Evolutionary conservation across 2,797 vertebrate genomes (phyloP), one percentile per base, ranked within the genome.

Genomic region (Streptopelia turtur): DNA sequence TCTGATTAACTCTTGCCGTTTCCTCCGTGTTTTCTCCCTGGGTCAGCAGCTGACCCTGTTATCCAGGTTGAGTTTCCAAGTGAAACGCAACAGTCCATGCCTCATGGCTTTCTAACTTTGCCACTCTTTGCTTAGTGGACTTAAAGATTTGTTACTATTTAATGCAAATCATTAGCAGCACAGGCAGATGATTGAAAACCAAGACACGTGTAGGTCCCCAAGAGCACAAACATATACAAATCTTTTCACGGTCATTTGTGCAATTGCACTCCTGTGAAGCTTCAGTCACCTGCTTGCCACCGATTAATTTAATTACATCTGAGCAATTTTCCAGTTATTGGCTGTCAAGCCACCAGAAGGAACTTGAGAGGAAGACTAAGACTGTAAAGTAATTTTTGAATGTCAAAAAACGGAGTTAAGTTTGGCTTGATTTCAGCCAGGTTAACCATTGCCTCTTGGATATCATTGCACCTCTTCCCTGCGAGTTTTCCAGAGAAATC

Each of bases 141-240:
- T 20, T 28, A 43, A 23, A 57, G 30, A 47, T 30, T 39, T 70
- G 16, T 56, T 60, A 9, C 8, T 59, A 50, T 65, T 81, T 45
- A 13, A 24, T 56, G 39, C 1, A 4, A 65, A 24, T 82, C 59
- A 53, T 77, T 24, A 81, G 50, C 35, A 33, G 41, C 52, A 22
- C 50, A 53, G 43, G 71, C 33, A 31, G 55, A 16, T 74, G 39
- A 72, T 85, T 45, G 63, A 24, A 55, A 87, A 79, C 25, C 33
- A 53, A 69, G 50, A 11, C 0, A 35, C 35, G 0, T 5, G 15
- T 24, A 83, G 43, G 22, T 66, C 43, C 39, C 35, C 33, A 24
- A 21, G 61, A 94, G 37, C 69, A 39, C 30, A 75, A 28, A 22
- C 2, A 2, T 71, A 25, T 65, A n/a, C 78, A 75, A 81, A 8